Percentiles rank a stretch among this genome's conserved stretches.
Conservation (phyloP, 2,888 invertebrate species). For the Cheilosia vulpina region DNA sequence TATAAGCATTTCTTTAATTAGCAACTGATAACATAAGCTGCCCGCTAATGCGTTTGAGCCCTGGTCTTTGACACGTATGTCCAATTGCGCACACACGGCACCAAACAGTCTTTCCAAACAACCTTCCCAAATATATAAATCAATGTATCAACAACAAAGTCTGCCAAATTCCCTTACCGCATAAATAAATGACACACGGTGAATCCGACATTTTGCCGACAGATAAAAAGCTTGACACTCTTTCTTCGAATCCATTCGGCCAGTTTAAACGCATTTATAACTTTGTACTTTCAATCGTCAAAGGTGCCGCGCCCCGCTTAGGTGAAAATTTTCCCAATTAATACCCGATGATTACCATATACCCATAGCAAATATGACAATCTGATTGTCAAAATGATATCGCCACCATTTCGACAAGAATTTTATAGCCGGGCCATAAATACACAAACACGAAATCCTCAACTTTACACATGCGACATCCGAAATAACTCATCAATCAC, state of each 20-base stretch:
- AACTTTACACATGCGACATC: constrained; percentile 38
- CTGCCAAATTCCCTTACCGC: neutral
- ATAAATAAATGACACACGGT: neutral
- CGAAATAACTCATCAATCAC: constrained; percentile 82
- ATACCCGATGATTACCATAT: constrained; percentile 23
- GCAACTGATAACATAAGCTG: neutral
- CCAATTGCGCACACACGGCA: neutral
- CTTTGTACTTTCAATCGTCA: constrained; percentile 5
- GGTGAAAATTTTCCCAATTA: constrained; percentile 34
- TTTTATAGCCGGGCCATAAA: constrained; percentile 35
- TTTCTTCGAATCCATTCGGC: neutral
- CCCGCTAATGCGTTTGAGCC: neutral
- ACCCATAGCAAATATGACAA: constrained; percentile 61
- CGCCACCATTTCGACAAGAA: constrained; percentile 40
- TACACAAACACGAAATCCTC: constrained; percentile 44
- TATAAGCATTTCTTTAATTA: neutral
- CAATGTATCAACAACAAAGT: neutral
- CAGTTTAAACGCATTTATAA: neutral
- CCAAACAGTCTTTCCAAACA: neutral
- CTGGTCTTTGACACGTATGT: neutral
- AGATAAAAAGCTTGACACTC: neutral
- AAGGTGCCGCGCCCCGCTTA: constrained; percentile 18
- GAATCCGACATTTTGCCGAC: neutral
- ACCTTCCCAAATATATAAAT: neutral
- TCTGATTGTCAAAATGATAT: constrained; percentile 56